Evolutionary conservation across 1,140 invertebrate genomes (phyloP).

Genomic region (Pogonognathellus flavescens): DNA sequence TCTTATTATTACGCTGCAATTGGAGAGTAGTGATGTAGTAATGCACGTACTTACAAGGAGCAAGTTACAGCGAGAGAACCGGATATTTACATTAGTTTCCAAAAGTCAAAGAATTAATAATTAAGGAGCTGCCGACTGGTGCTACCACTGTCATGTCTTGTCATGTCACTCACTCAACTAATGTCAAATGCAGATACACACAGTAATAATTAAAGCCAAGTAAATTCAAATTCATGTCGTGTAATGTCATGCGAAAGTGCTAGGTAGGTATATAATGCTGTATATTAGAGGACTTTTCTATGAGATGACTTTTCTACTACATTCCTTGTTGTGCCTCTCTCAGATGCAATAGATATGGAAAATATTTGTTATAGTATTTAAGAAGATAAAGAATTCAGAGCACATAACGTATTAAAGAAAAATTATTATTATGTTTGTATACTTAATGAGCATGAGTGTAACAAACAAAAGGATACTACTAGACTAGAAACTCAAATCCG

Average conservation of each 20-base stretch:
- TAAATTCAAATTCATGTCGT: conserved; percentile 36
- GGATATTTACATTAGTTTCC: conserved; percentile 50
- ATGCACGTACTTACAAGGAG: neutral
- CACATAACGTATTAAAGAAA: too few relatives aligned
- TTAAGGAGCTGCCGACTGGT: conserved; percentile 47
- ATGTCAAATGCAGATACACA: neutral
- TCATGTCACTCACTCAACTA: conserved; percentile 42
- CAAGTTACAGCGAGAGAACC: conserved; percentile 29
- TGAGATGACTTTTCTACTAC: neutral
- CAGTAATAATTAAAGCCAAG: conserved; percentile 39
- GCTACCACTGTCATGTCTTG: conserved; percentile 47
- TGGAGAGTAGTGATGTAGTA: neutral
- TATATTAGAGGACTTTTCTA: neutral
- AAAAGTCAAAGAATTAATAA: conserved; percentile 44
- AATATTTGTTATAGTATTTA: too few relatives aligned
- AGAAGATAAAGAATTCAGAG: too few relatives aligned
- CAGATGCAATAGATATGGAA: too few relatives aligned
- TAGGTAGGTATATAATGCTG: neutral
- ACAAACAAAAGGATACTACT: too few relatives aligned
- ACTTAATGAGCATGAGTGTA: too few relatives aligned
- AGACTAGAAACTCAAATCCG: too few relatives aligned
- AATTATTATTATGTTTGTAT: too few relatives aligned
- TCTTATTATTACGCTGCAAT: neutral
- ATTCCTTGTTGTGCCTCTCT: conserved; percentile 7
- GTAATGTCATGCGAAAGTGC: conserved; percentile 18